A percentile compares a stretch with the other conserved stretches of the same genome.
Evolutionary conservation across 1,140 invertebrate genomes (phyloP).

Genomic region (Papilio glaucus): DNA sequence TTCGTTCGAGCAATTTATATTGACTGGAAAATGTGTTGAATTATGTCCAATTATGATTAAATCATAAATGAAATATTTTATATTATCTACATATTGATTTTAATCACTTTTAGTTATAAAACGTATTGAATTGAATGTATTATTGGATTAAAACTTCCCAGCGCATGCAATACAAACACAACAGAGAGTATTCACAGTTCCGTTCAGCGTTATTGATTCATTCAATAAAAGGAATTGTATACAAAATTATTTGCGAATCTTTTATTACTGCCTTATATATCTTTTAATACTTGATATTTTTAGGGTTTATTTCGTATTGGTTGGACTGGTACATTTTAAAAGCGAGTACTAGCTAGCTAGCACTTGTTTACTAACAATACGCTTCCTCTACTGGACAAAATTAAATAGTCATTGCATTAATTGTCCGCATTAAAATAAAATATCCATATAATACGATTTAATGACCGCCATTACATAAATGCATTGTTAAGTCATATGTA

Average conservation of each 20-base stretch:
- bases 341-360: too few species aligned
- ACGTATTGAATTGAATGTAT: neutral
- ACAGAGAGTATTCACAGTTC: neutral
- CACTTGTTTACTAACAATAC: conserved; percentile 20
- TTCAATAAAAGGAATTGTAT: neutral
- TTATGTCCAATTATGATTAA: too few species aligned
- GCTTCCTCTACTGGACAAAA: conserved; percentile 23
- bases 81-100: neutral
- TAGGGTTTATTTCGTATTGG: too few species aligned
- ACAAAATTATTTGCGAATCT: neutral
- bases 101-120: neutral
- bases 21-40: too few species aligned
- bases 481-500: conserved; percentile 35
- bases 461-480: conserved; percentile 37
- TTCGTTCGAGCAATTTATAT: too few species aligned
- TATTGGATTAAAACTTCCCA: neutral
- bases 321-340: too few species aligned
- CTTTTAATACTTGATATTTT: too few species aligned
- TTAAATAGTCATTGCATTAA: conserved; percentile 34
- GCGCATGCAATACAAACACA: neutral
- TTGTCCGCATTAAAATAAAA: conserved; percentile 37
- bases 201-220: neutral
- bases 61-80: too few species aligned
- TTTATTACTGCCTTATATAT: neutral
- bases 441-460: conserved; percentile 36